Evolutionary conservation across 2,888 invertebrate species (phyloP), one percentile per base, ranked within the genome.

Genomic region (Ryuthela nishihirai): DNA sequence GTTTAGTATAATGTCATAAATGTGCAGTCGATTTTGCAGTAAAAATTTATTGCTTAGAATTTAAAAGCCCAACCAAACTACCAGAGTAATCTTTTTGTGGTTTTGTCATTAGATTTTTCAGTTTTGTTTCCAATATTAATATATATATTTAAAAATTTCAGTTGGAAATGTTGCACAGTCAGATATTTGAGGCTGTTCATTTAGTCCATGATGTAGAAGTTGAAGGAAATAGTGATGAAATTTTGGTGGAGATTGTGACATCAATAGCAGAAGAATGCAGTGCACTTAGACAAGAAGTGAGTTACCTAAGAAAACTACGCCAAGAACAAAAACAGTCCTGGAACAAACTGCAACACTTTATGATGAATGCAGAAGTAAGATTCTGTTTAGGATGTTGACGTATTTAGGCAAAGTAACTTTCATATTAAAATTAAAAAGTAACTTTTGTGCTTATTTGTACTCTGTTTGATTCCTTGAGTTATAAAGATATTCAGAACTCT

Each of bases 221-320:
- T 5, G 56, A 50, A 20, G 56, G 50, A 36, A 56, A 50, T 46
- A 50, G 50, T 41, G 56, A 56, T 42, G 39, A 29, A 32, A 56
- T 45, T 50, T 32, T 56, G 12, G 46, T 56, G 12, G 41, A 17
- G 29, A 46, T 56, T 41, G 50, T 56, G 6, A 23, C 56, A 17
- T 56, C 56, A n/a, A 29, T 56, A 18, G 34, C 50, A n/a, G 56
- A 56, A 41, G 56, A 56, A 41, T 56, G 56, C 23, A 49, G 56
- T 23, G 56, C 56, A n/a, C 38, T 56, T 12, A 44, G 56, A 3
- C 56, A 56, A 36, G 56, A 56, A 50, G 56, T 56, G 12, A 56
- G 56, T 18, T 56, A 56, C 18, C 34, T 56, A 15, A 29, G 56
- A 46, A 50, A 56, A 36, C 50, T 56, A 17, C 56, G 56, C 7